Conservation (phyloP, 2,797 vertebrate genomes). For the Parauchenoglanis punctatus region DNA sequence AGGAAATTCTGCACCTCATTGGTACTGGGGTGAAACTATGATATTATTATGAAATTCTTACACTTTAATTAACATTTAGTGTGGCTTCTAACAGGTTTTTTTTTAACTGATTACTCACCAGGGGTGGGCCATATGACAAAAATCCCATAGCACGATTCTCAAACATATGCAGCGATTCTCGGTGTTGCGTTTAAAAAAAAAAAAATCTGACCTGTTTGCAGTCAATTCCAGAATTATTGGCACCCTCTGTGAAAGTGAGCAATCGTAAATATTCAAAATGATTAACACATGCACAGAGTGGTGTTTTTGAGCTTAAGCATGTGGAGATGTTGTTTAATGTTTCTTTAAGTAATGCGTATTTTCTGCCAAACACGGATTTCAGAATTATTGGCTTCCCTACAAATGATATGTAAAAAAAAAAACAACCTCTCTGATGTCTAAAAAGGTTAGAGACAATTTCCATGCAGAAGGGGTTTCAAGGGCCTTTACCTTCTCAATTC, state of each 20-base stretch:
- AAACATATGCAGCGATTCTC: neutral
- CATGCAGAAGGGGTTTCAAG: neutral
- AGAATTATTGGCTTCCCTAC: neutral
- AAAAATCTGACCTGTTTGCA: neutral
- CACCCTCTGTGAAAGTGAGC: neutral
- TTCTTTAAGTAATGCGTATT: neutral
- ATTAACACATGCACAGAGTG: neutral
- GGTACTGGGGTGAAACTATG: neutral
- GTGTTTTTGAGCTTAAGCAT: neutral
- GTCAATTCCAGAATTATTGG: neutral
- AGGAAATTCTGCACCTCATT: neutral
- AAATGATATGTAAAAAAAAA: neutral
- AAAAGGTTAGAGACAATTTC: neutral
- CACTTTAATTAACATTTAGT: neutral
- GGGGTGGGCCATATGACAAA: no score
- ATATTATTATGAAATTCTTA: neutral
- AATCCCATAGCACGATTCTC: neutral
- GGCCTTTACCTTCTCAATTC: neutral
- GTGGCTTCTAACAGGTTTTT: neutral
- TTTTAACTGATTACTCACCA: neutral
- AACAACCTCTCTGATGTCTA: neutral
- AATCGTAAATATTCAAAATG: neutral
- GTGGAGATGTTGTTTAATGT: neutral
- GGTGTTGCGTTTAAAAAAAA: neutral
- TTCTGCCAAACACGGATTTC: neutral